Percentiles rank a stretch among this genome's conserved stretches.
Evolutionary conservation across 2,113 vertebrate genomes (phyloP).

Genomic region (Siniperca chuatsi): DNA sequence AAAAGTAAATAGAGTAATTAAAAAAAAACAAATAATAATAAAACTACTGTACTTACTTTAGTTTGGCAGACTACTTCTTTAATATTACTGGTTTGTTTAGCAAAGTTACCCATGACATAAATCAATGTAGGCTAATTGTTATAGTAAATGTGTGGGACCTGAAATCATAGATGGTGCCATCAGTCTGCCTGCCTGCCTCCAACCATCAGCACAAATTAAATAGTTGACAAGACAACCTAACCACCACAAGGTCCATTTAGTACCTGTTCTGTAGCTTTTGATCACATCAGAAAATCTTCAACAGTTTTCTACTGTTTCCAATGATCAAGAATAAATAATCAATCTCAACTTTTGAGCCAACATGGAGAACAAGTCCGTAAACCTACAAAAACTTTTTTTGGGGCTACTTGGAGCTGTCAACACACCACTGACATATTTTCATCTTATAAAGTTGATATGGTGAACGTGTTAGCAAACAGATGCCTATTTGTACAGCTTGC

Average conservation of each 20-base stretch:
- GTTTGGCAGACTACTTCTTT: background rate
- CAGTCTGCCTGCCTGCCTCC: background rate
- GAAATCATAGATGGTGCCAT: background rate
- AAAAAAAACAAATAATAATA: conserved; percentile 6
- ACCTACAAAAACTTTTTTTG: background rate
- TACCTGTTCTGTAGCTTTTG: conserved; percentile 14
- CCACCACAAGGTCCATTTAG: background rate
- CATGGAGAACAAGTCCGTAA: background rate
- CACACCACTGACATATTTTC: background rate
- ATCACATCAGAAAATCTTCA: background rate
- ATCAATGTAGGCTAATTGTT: background rate
- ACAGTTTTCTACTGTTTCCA: background rate
- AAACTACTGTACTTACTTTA: conserved; percentile 11
- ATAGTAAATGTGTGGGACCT: background rate
- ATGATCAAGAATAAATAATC: background rate
- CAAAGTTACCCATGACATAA: conserved; percentile 3
- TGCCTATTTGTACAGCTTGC: background rate
- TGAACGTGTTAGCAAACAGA: background rate
- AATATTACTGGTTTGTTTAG: background rate
- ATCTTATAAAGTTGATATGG: background rate
- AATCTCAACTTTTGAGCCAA: background rate
- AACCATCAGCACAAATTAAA: background rate
- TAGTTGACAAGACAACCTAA: background rate
- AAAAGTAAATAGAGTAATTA: background rate
- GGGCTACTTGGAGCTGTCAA: background rate